Base-by-base conservation (phyloP, 2,113 vertebrate genomes). In the Perca flavescens region DNA sequence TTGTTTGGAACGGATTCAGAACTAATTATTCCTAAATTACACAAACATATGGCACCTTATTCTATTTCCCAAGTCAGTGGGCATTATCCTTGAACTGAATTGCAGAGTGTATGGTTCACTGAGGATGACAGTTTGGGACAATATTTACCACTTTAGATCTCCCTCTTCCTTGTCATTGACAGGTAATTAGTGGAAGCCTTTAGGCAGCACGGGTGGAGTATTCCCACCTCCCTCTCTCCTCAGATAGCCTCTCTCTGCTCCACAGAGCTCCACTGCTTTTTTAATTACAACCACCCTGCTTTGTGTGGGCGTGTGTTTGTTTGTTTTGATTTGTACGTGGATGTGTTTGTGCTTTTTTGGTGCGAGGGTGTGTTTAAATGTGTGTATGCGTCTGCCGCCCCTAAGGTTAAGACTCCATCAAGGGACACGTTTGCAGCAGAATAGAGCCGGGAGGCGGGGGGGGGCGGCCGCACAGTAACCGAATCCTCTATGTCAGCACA, bases 141-240 rank as follows among this genome's bases (percentile, higher is more conserved):
- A 89, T 91, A 86, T 93, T 93, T 91, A 86, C 79, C 75, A 77
- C 77, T 87, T 79, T 60, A 80, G 72, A 86, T 87, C 71, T 81
- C 63, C 62, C 71, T 81, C 77, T 75, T 81, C 61, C 66, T 84
- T 73, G 68, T 83, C 88, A 84, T 70, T 89, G 91, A 87, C 86
- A 92, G 90, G 88, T 91, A 91, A 93, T 92, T 92, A 93, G 85
- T 61, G 63, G 78, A 78, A 50, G 90, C 85, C 88, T 89, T 79
- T 79, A 84, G 86, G 86, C 89, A 87, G 61, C 82, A 60, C 13
- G 68, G 60, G 63, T 49, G 75, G 76, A 75, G 67, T 77, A 77
- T 69, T 79, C 78, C 83, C 84, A 34, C 46, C 87, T 66, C 84
- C 53, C 16, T 53, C 73, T 83, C 72, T 84, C 58, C 83, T 82